Base-by-base conservation (phyloP, 92 coral and sea anemone species). In the Palythoa grandis region DNA sequence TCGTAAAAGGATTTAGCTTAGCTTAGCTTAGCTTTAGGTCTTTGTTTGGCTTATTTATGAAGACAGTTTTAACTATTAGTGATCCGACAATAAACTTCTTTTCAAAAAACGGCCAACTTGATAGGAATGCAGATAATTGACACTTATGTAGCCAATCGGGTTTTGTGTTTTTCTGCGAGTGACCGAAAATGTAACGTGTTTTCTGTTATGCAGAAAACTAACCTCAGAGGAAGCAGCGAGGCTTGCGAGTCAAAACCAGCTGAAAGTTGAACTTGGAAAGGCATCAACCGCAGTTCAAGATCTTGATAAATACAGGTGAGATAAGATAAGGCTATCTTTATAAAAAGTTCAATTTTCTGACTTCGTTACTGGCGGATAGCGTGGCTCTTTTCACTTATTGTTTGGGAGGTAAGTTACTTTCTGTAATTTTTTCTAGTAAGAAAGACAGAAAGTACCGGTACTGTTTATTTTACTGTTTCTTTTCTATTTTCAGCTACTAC, bases 201-300 rank as follows among this genome's bases (percentile, higher is more conserved):
- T 13, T 8, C 12, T 69, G 0, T 29, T 23, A 40, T 48, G 3
- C 84, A 94, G 98, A 73, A 94, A 94, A 83, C 79, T 96, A 0
- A 94, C 98, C 3, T 94, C 98, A 11, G 98, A 96, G 77, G 98
- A 96, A 52, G 91, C 98, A 0, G 95, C 96, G 13, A 89, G 98
- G 48, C 87, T 95, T 20, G 94, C 95, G 12, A 94, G 94, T 11
- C 91, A 96, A 85, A 89, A 86, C 76, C 92, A 96, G 53, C 93
- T 96, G 22, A 89, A 91, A 66, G 83, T 87, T 11, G 95, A 96
- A 74, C 87, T 91, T 7, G 87, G 95, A 52, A 93, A 96, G 68
- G 98, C 98, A 1, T 92, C 95, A 9, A 87, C 93, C 8, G 98
- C 98, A 25, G 98, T 93, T 0, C 88, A 91, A 10, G 98, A 96